These are phyloP conservation scores for Geopemphigus sp. DNA, from an alignment of 1,140 invertebrate species.

Conservation along the genomic window DNA sequence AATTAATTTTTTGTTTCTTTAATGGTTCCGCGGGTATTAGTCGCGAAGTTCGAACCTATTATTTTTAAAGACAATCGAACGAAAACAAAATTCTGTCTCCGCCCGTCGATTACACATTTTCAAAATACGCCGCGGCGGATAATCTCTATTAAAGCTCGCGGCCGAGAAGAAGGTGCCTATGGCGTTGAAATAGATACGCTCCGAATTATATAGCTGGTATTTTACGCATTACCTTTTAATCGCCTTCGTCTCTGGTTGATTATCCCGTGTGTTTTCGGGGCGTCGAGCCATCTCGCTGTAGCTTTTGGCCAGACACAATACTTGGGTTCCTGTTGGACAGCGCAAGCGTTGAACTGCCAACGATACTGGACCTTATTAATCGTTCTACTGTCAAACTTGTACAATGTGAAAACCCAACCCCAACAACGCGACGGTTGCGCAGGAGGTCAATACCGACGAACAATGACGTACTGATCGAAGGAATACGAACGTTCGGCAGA, in stretches of 20 bases:
- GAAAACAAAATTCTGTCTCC: too few species aligned
- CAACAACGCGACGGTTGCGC: background rate
- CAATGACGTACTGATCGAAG: background rate
- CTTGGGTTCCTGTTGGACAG: constrained; percentile 12
- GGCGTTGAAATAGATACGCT: too few species aligned
- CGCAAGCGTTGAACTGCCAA: constrained; percentile 41
- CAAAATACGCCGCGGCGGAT: too few species aligned
- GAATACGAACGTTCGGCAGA: too few species aligned
- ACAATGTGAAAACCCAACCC: constrained; percentile 35
- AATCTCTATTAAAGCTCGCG: too few species aligned
- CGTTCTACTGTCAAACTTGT: constrained; percentile 40
- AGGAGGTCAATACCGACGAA: background rate
- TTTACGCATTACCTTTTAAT: background rate
- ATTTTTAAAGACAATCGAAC: too few species aligned
- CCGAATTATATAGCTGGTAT: background rate
- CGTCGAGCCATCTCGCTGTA: constrained; percentile 18
- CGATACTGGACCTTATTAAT: constrained; percentile 43
- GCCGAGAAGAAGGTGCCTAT: too few species aligned
- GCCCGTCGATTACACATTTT: too few species aligned
- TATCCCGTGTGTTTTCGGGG: background rate
- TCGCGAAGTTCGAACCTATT: too few species aligned
- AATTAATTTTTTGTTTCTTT: too few species aligned
- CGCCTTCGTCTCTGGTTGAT: background rate
- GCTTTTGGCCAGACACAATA: constrained; percentile 1
- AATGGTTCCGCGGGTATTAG: too few species aligned